These are phyloP conservation scores for Crotophaga sulcirostris DNA, from an alignment of 2,113 vertebrate species.

Conservation along the genomic window DNA sequence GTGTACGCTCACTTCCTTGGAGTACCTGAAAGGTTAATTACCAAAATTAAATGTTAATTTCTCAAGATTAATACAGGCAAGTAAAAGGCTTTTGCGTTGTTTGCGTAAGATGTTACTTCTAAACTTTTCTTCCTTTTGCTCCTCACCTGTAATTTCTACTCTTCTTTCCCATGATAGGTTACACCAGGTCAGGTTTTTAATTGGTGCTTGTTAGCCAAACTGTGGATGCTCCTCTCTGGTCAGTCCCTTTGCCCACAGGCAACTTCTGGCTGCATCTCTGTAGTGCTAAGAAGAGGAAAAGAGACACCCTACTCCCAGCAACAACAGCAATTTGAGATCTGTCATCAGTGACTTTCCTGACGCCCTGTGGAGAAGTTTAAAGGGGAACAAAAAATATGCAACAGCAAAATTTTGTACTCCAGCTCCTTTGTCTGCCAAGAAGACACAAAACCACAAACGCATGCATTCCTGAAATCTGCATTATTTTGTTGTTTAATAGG, in stretches of 20 bases:
- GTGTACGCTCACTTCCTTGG: background rate
- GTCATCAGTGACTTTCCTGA: background rate
- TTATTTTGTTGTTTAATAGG: background rate
- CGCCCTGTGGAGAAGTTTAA: background rate
- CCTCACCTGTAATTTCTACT: background rate
- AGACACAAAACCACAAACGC: accelerated
- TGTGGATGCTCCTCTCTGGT: background rate
- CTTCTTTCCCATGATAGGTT: background rate
- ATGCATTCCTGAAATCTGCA: background rate
- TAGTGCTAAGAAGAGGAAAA: background rate
- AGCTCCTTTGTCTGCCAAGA: background rate
- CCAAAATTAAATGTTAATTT: conserved; percentile 66
- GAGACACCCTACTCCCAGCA: background rate
- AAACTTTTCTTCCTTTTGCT: background rate
- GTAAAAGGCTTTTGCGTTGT: conserved; percentile 1
- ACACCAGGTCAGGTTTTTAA: background rate
- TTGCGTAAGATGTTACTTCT: conserved; percentile 1
- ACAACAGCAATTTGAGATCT: background rate
- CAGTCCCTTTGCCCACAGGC: background rate
- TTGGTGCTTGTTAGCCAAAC: background rate
- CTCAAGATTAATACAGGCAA: conserved; percentile 14
- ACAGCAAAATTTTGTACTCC: background rate
- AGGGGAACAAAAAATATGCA: background rate
- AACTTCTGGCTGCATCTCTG: background rate
- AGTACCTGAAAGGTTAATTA: conserved; percentile 49